Evolutionary conservation across 1,140 invertebrate species (phyloP).

Genomic region (Calosoma granatense): DNA sequence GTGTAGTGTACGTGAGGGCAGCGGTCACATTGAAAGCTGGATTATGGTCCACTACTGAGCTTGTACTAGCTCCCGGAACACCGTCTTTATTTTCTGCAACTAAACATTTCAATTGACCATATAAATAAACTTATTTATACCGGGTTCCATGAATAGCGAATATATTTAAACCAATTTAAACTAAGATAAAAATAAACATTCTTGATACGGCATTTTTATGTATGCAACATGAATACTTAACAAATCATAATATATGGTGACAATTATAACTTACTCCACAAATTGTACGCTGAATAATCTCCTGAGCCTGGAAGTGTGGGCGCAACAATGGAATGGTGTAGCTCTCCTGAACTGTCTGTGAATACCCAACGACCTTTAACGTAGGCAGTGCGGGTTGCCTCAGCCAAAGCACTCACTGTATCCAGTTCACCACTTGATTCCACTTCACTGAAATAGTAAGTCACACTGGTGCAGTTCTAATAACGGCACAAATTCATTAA

Average conservation of each 20-base stretch:
- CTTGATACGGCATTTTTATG: constrained; percentile 5
- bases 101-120: constrained; percentile 27
- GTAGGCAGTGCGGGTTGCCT: constrained; percentile 64
- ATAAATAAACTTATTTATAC: background rate
- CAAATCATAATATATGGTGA: no score
- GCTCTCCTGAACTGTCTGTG: constrained; percentile 50
- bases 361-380: constrained; percentile 65
- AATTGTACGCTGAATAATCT: constrained; percentile 64
- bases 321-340: constrained; percentile 62
- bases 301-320: constrained; percentile 65
- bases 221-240: no score
- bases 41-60: constrained; percentile 45
- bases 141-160: constrained; percentile 8
- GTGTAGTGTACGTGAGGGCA: constrained; percentile 69
- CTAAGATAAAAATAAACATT: background rate
- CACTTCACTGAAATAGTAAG: constrained; percentile 37
- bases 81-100: constrained; percentile 55
- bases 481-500: constrained; percentile 12
- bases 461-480: constrained; percentile 10
- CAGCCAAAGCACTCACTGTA: constrained; percentile 59
- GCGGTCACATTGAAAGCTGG: constrained; percentile 64
- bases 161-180: background rate
- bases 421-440: constrained; percentile 48
- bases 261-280: constrained; percentile 64
- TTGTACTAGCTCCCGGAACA: constrained; percentile 37